phyloP scores from a whole-genome alignment of 2,797 vertebrate species.

The Morelia viridis region DNA sequence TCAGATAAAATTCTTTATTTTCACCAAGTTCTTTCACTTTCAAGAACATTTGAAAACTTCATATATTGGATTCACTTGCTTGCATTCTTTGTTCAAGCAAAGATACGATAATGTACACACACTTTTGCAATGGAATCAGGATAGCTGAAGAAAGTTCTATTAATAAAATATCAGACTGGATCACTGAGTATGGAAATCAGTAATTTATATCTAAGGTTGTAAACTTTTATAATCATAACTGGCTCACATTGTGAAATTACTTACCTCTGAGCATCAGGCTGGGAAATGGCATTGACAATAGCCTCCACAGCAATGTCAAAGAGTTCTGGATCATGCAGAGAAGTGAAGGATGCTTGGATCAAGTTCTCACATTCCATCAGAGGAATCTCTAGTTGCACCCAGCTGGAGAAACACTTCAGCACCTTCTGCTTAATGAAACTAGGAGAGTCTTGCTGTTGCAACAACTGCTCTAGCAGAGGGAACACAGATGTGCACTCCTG shows the following conservation, averaged over 20 bases:
- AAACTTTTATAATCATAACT: not conserved
- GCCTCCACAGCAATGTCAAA: conserved; percentile 97
- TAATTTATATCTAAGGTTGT: not conserved
- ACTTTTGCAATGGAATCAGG: not conserved
- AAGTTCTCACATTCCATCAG: conserved; percentile 92
- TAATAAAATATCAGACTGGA: not conserved
- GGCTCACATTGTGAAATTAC: conserved; percentile 26
- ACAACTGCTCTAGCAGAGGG: conserved; percentile 92
- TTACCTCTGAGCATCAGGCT: conserved; percentile 97
- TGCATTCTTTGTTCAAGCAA: not conserved
- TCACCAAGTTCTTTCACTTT: not conserved
- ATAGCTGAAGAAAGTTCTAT: not conserved
- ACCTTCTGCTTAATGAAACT: conserved; percentile 94
- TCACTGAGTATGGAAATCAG: not conserved
- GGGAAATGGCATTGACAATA: conserved; percentile 96
- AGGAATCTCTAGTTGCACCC: conserved; percentile 95
- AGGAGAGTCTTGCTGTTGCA: conserved; percentile 89
- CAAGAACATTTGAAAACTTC: not conserved
- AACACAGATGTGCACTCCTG: conserved; percentile 91
- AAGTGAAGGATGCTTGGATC: conserved; percentile 90
- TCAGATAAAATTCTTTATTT: not conserved
- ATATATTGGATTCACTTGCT: not conserved
- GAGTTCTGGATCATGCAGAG: conserved; percentile 93
- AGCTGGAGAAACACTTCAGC: conserved; percentile 97
- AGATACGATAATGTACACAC: not conserved